Base-by-base conservation (phyloP, 2,888 invertebrate species). In the Merodon equestris region DNA sequence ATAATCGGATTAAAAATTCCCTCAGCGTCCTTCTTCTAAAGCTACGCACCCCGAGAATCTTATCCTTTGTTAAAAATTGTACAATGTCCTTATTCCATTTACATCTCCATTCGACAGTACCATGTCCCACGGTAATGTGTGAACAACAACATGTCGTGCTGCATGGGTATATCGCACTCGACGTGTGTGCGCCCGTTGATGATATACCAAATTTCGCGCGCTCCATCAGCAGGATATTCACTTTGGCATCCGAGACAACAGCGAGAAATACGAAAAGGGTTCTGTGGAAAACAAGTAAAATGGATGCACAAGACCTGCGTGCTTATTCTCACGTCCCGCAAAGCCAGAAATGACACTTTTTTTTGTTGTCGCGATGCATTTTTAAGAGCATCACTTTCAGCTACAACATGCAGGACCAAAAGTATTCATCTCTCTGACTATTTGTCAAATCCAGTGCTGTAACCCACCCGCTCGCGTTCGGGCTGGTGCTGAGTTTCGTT, bases 181-280 rank as follows among this genome's bases (percentile, higher is more conserved):
- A n/a, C n/a, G n/a, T n/a, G n/a, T n/a, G n/a, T n/a, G n/a, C n/a
- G n/a, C n/a, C n/a, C n/a, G n/a, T n/a, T n/a, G n/a, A n/a, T n/a
- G n/a, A n/a, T n/a, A 56, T 15, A 56, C 38, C 40, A 47, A 47
- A 56, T 56, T 15, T 53, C 27, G 9, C 15, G n/a, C 56, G 47
- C n/a, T n/a, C 48, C 40, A 66, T 66, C 27, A 47, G 47, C 66
- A 47, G 56, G 27, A 38, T 56, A 64, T n/a, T 4, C 48, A 56
- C 47, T 54, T 64, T 66, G 47, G 19, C 54, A 54, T 14, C 34
- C n/a, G 17, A 14, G n/a, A 34, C 15, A 44, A 5, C 27, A 44
- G 3, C 4, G 18, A 27, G 14, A 13, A 44, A 10, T 9, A 27
- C 27, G 27, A 7, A 27, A 27, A 27, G 3, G 7, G 27, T 27